phyloP scores from a whole-genome alignment of 1,140 invertebrate genomes.

The Drosophila santomea region DNA sequence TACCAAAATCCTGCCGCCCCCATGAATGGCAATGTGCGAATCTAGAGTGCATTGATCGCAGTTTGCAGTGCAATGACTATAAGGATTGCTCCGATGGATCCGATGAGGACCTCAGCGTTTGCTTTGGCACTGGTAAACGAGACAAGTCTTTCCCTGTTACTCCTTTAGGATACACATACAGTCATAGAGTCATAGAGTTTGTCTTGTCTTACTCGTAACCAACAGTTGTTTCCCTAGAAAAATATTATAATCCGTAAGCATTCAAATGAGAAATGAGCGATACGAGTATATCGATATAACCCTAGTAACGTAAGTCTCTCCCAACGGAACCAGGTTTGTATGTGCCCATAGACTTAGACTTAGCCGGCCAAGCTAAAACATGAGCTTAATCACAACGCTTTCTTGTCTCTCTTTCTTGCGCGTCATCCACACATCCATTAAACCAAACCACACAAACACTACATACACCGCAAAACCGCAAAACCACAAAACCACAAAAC shows the following conservation, averaged over 20 bases:
- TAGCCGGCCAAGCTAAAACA: neutral
- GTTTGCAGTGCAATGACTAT: slow-evolving; percentile 87
- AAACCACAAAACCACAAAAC: slow-evolving; percentile 16
- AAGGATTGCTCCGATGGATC: slow-evolving; percentile 89
- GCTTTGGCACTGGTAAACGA: slow-evolving; percentile 56
- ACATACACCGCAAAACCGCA: neutral
- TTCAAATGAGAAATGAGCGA: neutral
- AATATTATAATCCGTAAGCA: no score
- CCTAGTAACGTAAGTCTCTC: slow-evolving; percentile 23
- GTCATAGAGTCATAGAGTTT: no score
- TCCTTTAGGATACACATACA: neutral
- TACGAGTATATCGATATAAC: no score
- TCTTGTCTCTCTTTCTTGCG: slow-evolving; percentile 62
- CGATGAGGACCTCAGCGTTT: slow-evolving; percentile 86
- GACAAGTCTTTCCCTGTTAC: slow-evolving; percentile 8
- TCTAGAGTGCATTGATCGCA: slow-evolving; percentile 81
- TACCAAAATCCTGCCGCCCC: slow-evolving; percentile 23
- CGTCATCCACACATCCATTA: slow-evolving; percentile 14
- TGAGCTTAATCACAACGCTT: slow-evolving; percentile 49
- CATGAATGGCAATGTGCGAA: slow-evolving; percentile 85
- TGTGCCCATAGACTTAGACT: slow-evolving; percentile 8
- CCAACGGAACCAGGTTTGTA: slow-evolving; percentile 30
- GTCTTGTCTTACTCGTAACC: neutral
- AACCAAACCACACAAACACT: neutral
- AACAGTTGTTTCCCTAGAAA: no score